Evolutionary conservation across 2,113 vertebrate genomes (phyloP).

Genomic region (Glareola pratincola): DNA sequence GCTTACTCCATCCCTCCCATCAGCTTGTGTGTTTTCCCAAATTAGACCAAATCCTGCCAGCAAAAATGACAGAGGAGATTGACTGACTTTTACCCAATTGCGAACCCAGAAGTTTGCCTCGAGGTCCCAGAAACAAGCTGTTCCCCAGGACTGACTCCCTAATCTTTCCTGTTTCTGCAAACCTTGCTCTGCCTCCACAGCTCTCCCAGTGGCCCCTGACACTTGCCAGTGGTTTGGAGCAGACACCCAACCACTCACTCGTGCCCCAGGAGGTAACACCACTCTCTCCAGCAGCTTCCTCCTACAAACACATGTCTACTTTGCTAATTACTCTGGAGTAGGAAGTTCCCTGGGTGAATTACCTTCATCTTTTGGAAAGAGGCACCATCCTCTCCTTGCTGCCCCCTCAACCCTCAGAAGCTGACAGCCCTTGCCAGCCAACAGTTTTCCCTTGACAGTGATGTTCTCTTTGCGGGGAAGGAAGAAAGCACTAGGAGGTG

Average conservation of each 20-base stretch:
- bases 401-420: neutral
- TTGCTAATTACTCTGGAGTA: neutral
- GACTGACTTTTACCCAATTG: neutral
- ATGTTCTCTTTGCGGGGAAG: neutral
- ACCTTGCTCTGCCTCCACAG: fast-evolving
- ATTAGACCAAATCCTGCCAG: neutral
- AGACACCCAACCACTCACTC: neutral
- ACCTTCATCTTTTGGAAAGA: neutral
- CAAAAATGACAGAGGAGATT: neutral
- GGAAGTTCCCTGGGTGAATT: neutral
- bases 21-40: neutral
- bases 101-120: neutral
- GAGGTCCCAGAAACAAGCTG: neutral
- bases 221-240: neutral
- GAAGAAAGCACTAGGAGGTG: neutral
- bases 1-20: neutral
- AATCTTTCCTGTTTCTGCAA: neutral
- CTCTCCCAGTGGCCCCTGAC: neutral
- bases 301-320: neutral
- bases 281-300: neutral
- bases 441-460: neutral
- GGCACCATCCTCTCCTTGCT: neutral
- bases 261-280: neutral
- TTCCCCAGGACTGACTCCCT: neutral
- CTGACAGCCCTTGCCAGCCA: neutral